Conservation (phyloP, 1,140 invertebrate genomes). For the Doryteuthis pealeii region DNA sequence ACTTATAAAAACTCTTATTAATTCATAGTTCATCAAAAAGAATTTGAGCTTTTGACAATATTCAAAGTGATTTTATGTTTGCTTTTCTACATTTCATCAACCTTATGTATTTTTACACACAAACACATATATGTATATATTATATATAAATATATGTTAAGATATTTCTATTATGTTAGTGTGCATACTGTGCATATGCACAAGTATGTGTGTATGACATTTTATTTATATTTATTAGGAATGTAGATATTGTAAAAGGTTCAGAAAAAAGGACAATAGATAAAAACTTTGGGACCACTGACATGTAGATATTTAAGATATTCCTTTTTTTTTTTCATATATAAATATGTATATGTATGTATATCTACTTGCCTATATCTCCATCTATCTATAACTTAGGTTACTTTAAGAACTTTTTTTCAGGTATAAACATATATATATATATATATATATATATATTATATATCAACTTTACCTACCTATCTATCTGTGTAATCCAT, state of each 20-base stretch:
- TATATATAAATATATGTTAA: not conserved
- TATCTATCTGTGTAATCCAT: not conserved
- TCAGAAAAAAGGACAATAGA: not conserved
- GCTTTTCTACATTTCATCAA: not conserved
- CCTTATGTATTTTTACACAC: not conserved
- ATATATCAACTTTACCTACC: not conserved
- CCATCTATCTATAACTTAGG: not conserved
- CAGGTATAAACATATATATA: not conserved
- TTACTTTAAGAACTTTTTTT: not conserved
- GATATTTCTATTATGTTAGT: not conserved
- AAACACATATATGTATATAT: not conserved
- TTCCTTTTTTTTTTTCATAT: not conserved
- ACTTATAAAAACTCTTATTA: not conserved
- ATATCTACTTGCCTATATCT: not conserved
- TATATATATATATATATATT: slow-evolving; percentile 9
- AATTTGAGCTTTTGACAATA: not conserved
- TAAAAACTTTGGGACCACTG: not conserved
- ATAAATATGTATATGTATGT: slow-evolving; percentile 1
- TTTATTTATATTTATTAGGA: not conserved
- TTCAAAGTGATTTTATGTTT: not conserved
- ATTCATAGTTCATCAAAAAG: not conserved
- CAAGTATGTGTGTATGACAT: not conserved
- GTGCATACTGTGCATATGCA: not conserved
- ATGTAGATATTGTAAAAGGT: too few species aligned
- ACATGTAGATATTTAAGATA: not conserved